Conservation (phyloP, 2,888 invertebrate species). For the Hermaeophaga mercurialis region DNA sequence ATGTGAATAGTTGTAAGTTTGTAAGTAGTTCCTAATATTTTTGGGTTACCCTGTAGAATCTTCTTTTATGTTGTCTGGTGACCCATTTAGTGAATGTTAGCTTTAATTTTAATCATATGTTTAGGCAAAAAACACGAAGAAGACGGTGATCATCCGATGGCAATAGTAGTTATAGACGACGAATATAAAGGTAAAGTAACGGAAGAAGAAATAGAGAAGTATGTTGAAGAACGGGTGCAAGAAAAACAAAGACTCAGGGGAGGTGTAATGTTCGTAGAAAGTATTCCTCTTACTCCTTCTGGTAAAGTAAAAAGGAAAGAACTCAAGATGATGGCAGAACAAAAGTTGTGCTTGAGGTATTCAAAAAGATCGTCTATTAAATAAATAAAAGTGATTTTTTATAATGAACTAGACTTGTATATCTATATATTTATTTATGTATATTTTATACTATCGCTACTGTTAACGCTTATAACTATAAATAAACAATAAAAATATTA, state of each 20-base stretch:
- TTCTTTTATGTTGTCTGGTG: too few species aligned
- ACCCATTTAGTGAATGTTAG: too few species aligned
- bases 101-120: not conserved
- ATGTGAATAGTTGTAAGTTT: too few species aligned
- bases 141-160: conserved; percentile 50
- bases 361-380: conserved; percentile 9
- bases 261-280: conserved; percentile 48
- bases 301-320: conserved; percentile 47
- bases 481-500: too few species aligned
- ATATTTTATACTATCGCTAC: too few species aligned
- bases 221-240: conserved; percentile 44
- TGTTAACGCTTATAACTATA: too few species aligned
- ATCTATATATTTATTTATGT: too few species aligned
- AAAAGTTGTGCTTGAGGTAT: conserved; percentile 9
- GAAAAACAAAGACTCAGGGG: conserved; percentile 49
- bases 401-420: too few species aligned
- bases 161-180: conserved; percentile 41
- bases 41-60: too few species aligned
- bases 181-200: conserved; percentile 34
- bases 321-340: conserved; percentile 29
- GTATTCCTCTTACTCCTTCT: conserved; percentile 48
- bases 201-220: conserved; percentile 45
- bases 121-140: conserved; percentile 46
- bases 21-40: too few species aligned
- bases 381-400: too few species aligned